Evolutionary conservation across 2,888 invertebrate genomes (phyloP), one percentile per base, ranked within the genome.

Genomic region (Watsonalla binaria): DNA sequence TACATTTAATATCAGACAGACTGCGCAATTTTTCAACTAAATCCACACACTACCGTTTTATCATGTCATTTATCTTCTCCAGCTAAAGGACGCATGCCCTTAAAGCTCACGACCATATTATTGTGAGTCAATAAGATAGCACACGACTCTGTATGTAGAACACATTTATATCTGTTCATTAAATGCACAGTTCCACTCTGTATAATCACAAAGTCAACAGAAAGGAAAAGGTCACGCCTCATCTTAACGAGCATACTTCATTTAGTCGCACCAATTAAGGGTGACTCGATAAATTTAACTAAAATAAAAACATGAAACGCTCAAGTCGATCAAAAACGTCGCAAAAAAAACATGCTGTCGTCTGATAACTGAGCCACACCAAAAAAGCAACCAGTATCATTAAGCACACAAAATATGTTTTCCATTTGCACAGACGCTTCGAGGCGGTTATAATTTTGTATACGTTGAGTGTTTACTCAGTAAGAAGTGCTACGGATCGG

Each of bases 331-430:
- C 70, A 68, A 72, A 78, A 80, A 72, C 68, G 65, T 81, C 80
- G 87, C 86, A 85, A 86, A 86, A 82, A 86, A 81, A 76, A 24
- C 72, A 65, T 62, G 33, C 65, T 78, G 79, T 81, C 80, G 76
- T 66, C 74, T 67, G 86, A 89, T 89, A 90, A 84, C 82, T 68
- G 74, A 77, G 69, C 70, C 79, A 73, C 70, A 84, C 87, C 86
- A 89, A 89, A 89, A 89, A 89, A 85, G 84, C 75, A 78, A 84
- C 80, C 85, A 84, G 86, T 90, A 90, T 90, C 90, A 88, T 90
- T 90, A 90, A 88, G 82, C 86, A 89, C 85, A 90, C 90, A 90
- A 90, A 90, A 89, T 90, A 90, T 90, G 89, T 90, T 88, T 90
- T 87, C 87, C 89, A 90, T 89, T 90, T 89, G 86, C 81, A 81